Base-by-base conservation (phyloP, 2,797 vertebrate species). In the Protosalanx chinensis region DNA sequence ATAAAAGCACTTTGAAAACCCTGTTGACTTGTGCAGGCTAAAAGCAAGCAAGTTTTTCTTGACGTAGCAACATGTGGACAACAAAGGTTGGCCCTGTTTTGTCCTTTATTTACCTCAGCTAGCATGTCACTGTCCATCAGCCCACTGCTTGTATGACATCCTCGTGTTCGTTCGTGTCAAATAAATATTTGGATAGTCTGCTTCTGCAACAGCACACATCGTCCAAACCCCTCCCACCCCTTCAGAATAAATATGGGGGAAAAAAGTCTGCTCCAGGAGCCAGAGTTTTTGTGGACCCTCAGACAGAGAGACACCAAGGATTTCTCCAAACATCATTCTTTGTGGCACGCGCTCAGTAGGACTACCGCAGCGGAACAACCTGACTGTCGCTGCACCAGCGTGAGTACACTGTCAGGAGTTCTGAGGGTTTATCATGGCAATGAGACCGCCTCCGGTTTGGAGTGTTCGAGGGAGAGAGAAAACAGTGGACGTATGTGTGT, bases 1-100 rank as follows among this genome's bases (percentile, higher is more conserved):
- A 85, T 87, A 85, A 88, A 90, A 87, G 81, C 88, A 90, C 79
- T 87, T 86, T 75, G 10, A 89, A 80, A 77, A 87, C 84, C 86
- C 84, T 88, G 89, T 89, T 12, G 87, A 89, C 88, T 71, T 29
- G 41, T 29, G 66, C 82, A 72, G 77, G 68, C 62, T 67, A 57
- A 60, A 58, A 29, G 67, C 64, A 56, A 33, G 41, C 70, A 65
- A 62, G 20, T 35, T 68, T 58, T 65, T 51, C 62, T 57, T 56
- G 66, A 73, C 79, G 82, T 84, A 85, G 83, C 81, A 27, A 1
- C 23, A 27, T 27, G 23, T 27, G 76, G 74, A 56, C 56, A 73
- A 59, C 59, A 73, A 73, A 20, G 58, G 75, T 37, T 53, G 49
- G 27, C 41, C 13, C 41, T n/a, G 33, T 51, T 18, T n/a, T 53